Evolutionary conservation across 2,113 vertebrate species (phyloP).

Genomic region (Kryptolebias marmoratus): DNA sequence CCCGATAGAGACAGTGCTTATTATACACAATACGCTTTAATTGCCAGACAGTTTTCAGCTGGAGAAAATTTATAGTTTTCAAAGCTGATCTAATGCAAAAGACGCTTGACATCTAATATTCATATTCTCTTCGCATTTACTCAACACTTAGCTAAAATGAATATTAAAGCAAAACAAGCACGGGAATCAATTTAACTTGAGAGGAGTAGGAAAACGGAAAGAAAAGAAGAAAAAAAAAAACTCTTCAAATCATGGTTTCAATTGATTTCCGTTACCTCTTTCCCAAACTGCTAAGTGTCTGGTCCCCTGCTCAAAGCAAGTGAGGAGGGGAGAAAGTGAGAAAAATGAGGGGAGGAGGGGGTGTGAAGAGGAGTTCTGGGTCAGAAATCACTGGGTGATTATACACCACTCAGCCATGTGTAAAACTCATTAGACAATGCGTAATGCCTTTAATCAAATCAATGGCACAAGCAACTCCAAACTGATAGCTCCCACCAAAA

Average conservation of each 20-base stretch:
- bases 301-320: conserved; percentile 56
- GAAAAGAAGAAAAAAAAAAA: conserved; percentile 48
- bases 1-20: conserved; percentile 60
- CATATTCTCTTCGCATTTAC: conserved; percentile 73
- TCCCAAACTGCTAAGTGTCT: conserved; percentile 58
- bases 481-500: conserved; percentile 96
- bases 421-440: conserved; percentile 99
- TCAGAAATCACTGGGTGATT: conserved; percentile 89
- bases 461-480: conserved; percentile 93
- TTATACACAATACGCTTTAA: conserved; percentile 75
- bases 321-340: conserved; percentile 63
- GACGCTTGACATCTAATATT: conserved; percentile 68
- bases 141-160: conserved; percentile 71
- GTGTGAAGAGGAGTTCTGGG: conserved; percentile 76
- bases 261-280: conserved; percentile 81
- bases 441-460: conserved; percentile 99
- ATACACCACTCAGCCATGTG: conserved; percentile 96
- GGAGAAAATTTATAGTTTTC: conserved; percentile 70
- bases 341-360: conserved; percentile 55
- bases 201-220: conserved; percentile 20
- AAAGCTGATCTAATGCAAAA: conserved; percentile 61
- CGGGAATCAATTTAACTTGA: conserved; percentile 75
- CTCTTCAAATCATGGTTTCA: conserved; percentile 75
- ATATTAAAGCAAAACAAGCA: conserved; percentile 81
- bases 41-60: conserved; percentile 74